Evolutionary conservation across 2,888 invertebrate species (phyloP).

Genomic region (Xylota segnis): DNA sequence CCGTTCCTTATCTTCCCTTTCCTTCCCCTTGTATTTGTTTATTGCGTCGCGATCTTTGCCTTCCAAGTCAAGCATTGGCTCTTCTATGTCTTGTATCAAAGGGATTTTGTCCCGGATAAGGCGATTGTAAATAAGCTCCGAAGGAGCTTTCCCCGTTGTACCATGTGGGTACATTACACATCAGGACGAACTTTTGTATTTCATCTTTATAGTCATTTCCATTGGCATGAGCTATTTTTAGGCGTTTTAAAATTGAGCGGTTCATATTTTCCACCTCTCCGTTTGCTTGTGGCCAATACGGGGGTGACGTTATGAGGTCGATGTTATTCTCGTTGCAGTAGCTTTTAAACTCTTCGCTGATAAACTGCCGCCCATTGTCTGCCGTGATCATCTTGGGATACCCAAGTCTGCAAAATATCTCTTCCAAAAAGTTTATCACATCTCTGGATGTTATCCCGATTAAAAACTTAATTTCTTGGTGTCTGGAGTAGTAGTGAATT

Average conservation of each 20-base stretch:
- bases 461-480: neutral
- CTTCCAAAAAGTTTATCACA: too few species aligned
- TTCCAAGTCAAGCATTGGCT: neutral
- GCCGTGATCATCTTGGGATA: too few species aligned
- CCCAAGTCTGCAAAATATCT: too few species aligned
- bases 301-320: too few species aligned
- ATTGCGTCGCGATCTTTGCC: neutral
- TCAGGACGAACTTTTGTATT: neutral
- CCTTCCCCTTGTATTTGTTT: neutral
- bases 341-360: too few species aligned
- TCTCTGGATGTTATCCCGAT: too few species aligned
- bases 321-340: too few species aligned
- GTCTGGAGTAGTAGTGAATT: neutral
- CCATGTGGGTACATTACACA: neutral
- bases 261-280: too few species aligned
- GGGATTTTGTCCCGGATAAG: neutral
- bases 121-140: neutral
- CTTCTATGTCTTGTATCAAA: neutral
- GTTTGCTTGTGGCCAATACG: too few species aligned
- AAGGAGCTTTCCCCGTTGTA: neutral
- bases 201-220: neutral
- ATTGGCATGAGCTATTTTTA: neutral
- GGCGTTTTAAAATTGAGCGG: neutral
- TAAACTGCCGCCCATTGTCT: too few species aligned
- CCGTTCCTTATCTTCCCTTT: neutral